Evolutionary conservation across 2,113 vertebrate genomes (phyloP).

Genomic region (Bambusicola thoracicus): DNA sequence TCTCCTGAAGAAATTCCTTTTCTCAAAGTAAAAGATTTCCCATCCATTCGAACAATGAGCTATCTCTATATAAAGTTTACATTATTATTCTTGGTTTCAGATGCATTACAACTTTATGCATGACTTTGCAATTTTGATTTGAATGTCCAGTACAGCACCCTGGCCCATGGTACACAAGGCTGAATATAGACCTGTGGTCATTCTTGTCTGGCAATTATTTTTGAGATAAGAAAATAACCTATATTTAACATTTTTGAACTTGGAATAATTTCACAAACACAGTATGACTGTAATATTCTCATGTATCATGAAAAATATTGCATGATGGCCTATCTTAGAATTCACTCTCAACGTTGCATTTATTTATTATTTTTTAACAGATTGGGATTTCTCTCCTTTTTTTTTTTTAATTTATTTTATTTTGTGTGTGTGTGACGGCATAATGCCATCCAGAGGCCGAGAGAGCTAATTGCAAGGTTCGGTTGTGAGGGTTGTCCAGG

Average conservation of each 20-base stretch:
- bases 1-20: not conserved
- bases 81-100: not conserved
- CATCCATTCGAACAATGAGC: not conserved
- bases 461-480: conserved; percentile 7
- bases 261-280: not conserved
- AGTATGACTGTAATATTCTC: not conserved
- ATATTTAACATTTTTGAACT: not conserved
- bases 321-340: not conserved
- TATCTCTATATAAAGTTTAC: not conserved
- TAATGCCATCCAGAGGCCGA: conserved; percentile 66
- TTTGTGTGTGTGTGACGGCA: not conserved
- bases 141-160: not conserved
- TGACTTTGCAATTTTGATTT: not conserved
- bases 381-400: not conserved
- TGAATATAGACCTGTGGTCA: not conserved
- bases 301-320: not conserved
- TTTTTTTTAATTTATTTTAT: too few relatives aligned
- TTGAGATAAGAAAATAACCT: not conserved
- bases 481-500: not conserved
- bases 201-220: not conserved
- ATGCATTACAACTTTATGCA: not conserved
- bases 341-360: not conserved
- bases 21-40: not conserved
- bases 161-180: not conserved
- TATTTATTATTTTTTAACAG: conserved; percentile 20